phyloP scores from a whole-genome alignment of 2,113 vertebrate genomes.

The Smithornis capensis region DNA sequence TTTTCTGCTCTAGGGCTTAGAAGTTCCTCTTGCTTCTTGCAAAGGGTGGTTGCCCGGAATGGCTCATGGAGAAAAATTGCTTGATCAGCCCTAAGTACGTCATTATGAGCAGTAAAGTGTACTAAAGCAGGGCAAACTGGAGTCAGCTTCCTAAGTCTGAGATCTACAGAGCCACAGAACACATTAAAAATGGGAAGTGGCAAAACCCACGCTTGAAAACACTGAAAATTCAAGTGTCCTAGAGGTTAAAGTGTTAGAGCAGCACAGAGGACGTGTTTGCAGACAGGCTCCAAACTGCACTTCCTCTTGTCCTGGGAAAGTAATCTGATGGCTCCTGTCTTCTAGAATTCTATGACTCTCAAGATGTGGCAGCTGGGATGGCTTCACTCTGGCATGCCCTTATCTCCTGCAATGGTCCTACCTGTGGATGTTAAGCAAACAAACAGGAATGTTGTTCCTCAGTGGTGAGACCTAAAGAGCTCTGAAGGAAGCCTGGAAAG shows the following conservation, averaged over 20 bases:
- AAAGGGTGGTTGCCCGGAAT: neutral
- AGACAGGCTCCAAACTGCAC: neutral
- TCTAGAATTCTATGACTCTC: neutral
- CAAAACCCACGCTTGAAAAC: neutral
- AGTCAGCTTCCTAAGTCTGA: neutral
- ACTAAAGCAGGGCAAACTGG: neutral
- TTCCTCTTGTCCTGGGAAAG: neutral
- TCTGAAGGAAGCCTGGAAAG: neutral
- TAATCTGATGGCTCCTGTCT: neutral
- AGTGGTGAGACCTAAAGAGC: neutral
- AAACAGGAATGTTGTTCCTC: neutral
- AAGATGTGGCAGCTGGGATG: neutral
- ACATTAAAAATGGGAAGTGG: neutral
- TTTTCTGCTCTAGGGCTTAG: neutral
- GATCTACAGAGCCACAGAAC: neutral
- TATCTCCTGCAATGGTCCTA: too few species aligned
- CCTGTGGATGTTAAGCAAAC: neutral
- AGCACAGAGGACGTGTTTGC: accelerated
- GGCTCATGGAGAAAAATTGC: neutral
- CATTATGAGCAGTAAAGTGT: neutral
- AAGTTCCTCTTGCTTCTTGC: neutral
- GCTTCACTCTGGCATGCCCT: neutral
- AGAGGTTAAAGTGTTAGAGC: neutral
- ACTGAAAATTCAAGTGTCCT: neutral
- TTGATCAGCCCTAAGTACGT: neutral